Evolutionary conservation across 2,113 vertebrate species (phyloP), one percentile per base, ranked within the genome.

Genomic region (Dissostichus mawsoni): DNA sequence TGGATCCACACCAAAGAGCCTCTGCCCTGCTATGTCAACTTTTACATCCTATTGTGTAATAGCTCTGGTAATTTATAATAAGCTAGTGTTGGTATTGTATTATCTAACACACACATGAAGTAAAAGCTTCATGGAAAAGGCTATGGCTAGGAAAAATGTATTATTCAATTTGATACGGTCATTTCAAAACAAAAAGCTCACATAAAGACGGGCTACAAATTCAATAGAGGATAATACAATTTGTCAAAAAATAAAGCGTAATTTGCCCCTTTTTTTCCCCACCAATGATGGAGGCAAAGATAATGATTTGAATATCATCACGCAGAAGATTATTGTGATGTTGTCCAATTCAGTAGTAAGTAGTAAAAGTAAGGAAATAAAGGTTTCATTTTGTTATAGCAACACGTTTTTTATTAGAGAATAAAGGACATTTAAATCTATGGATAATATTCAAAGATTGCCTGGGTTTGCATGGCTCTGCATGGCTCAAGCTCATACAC

Each of bases 221-320:
- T 23, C 18, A 69, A 55, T 23, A 10, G 13, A 56, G 8, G 23
- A 75, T 11, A 70, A 71, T 59, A 36, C 47, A 48, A 53, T 53
- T 48, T 16, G 36, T 41, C 36, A 41, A 41, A 41, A 7, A 5
- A 41, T 41, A 41, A 41, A 41, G 36, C 36, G 5, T 8, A 41
- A 41, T 36, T 36, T 29, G 25, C 25, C 25, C 25, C 25, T 29
- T 29, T 29, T 29, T 29, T 36, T 4, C 36, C 36, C 6, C 36
- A 36, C 36, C 36, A 7, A 3, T 6, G 36, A 36, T 33, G 68
- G 71, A 87, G 70, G 86, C 77, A 69, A 50, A 76, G 59, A 73
- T 77, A 66, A 78, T 17, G n/a, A 69, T 52, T 77, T 80, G 64
- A 25, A 56, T 45, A 9, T 58, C 47, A 74, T 62, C 45, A 2